These are phyloP conservation scores for Drosophila serrata DNA, from an alignment of 1,140 invertebrate genomes.

Conservation along the genomic window DNA sequence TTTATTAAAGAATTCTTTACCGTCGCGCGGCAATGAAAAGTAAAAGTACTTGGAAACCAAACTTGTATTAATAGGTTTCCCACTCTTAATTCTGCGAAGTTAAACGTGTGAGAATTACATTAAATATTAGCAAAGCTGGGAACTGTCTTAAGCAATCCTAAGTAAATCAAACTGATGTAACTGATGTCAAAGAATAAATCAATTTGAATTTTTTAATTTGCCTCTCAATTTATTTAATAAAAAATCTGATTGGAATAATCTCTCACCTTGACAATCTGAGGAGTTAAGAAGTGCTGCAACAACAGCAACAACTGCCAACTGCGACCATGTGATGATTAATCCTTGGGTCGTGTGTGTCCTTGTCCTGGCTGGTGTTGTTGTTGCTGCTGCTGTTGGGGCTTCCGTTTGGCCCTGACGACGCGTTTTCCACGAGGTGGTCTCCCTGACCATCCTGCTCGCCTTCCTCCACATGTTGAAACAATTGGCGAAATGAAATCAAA, in stretches of 20 bases:
- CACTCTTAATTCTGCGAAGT: not conserved
- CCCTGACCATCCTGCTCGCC: constrained; percentile 44
- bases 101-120: not conserved
- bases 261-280: constrained; percentile 73
- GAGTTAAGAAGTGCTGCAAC: constrained; percentile 66
- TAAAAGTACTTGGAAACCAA: constrained; percentile 15
- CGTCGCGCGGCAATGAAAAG: constrained; percentile 2
- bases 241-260: not conserved
- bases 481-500: constrained; percentile 46
- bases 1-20: constrained; percentile 17
- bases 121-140: too few species aligned
- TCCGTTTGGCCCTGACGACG: constrained; percentile 69
- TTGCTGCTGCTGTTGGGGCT: constrained; percentile 20
- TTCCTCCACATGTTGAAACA: constrained; percentile 48
- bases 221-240: not conserved
- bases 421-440: constrained; percentile 62
- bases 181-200: not conserved
- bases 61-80: not conserved
- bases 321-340: constrained; percentile 68
- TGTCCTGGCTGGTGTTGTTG: constrained; percentile 19
- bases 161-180: not conserved
- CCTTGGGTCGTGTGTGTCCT: constrained; percentile 43
- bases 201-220: not conserved
- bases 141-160: too few species aligned
- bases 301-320: constrained; percentile 62